Conservation (phyloP, 2,113 vertebrate species). For the Lophochroa leadbeateri region DNA sequence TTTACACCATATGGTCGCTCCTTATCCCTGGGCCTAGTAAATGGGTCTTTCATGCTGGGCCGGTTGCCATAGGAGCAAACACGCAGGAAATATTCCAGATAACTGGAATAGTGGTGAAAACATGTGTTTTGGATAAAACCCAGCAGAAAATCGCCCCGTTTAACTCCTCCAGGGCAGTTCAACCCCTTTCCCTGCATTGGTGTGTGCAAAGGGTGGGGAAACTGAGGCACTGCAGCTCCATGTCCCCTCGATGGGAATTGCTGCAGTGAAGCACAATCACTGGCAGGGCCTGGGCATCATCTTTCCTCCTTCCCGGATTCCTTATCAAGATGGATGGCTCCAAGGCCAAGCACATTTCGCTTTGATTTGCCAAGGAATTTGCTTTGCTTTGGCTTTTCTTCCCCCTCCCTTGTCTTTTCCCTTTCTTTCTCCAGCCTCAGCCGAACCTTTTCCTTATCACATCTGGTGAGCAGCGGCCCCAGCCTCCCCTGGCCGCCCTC, state of each 20-base stretch:
- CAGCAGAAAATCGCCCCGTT: not conserved
- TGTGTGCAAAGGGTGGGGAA: not conserved
- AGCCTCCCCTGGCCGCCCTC: not conserved
- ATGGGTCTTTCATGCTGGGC: conserved; percentile 72
- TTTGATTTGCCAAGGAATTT: conserved; percentile 49
- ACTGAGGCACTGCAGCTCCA: not conserved
- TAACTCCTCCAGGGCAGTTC: conserved; percentile 19
- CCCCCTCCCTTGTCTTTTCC: not conserved
- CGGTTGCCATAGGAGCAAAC: conserved; percentile 75
- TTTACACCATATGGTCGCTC: conserved; percentile 77
- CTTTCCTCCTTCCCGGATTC: not conserved
- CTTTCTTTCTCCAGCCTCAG: not conserved
- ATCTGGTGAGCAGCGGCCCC: conserved; percentile 42
- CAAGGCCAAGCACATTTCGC: not conserved
- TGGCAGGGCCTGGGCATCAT: not conserved
- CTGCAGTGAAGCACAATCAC: rapidly evolving
- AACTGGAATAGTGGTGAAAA: conserved; percentile 74
- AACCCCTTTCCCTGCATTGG: not conserved
- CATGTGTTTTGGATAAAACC: conserved; percentile 81
- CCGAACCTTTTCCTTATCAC: conserved; percentile 38
- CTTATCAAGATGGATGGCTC: conserved; percentile 13
- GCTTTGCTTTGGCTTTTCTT: conserved; percentile 6
- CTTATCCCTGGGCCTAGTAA: conserved; percentile 71
- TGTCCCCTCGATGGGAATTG: not conserved
- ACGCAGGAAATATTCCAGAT: conserved; percentile 82